A percentile compares a stretch with the other conserved stretches of the same genome.
phyloP scores from a whole-genome alignment of 2,888 invertebrate genomes.

The Operophtera brumata region DNA sequence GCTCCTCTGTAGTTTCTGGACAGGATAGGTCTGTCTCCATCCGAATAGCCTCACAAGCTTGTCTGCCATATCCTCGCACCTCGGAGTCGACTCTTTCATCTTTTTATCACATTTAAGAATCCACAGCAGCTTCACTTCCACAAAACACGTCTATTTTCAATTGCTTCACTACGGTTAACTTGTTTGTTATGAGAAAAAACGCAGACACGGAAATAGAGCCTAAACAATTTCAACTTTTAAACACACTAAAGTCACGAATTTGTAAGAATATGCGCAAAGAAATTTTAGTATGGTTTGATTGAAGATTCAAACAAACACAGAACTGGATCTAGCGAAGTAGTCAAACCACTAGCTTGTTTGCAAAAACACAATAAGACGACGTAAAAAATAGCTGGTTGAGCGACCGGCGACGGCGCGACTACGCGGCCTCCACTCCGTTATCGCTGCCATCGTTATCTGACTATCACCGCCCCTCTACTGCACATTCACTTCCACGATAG shows the following conservation, averaged over 20 bases:
- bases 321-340: slow-evolving; percentile 13
- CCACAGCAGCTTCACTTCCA: slow-evolving; percentile 5
- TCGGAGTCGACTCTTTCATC: slow-evolving; percentile 83
- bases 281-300: slow-evolving; percentile 5
- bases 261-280: not conserved
- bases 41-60: slow-evolving; percentile 88
- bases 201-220: not conserved
- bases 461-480: slow-evolving; percentile 60
- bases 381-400: slow-evolving; percentile 11
- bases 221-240: not conserved
- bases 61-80: slow-evolving; percentile 88
- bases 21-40: slow-evolving; percentile 90
- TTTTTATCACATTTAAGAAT: slow-evolving; percentile 19
- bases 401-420: slow-evolving; percentile 31
- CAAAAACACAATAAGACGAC: slow-evolving; percentile 19
- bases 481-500: slow-evolving; percentile 48
- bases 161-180: not conserved
- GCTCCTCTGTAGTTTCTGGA: slow-evolving; percentile 86
- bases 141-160: slow-evolving; percentile 1
- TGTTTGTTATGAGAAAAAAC: not conserved
- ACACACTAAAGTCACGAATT: not conserved
- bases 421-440: slow-evolving; percentile 60
- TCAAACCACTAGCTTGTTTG: slow-evolving; percentile 13
- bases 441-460: slow-evolving; percentile 67
- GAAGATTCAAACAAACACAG: slow-evolving; percentile 11